Evolutionary conservation across 2,797 vertebrate genomes (phyloP).

Genomic region (Falco berigora): DNA sequence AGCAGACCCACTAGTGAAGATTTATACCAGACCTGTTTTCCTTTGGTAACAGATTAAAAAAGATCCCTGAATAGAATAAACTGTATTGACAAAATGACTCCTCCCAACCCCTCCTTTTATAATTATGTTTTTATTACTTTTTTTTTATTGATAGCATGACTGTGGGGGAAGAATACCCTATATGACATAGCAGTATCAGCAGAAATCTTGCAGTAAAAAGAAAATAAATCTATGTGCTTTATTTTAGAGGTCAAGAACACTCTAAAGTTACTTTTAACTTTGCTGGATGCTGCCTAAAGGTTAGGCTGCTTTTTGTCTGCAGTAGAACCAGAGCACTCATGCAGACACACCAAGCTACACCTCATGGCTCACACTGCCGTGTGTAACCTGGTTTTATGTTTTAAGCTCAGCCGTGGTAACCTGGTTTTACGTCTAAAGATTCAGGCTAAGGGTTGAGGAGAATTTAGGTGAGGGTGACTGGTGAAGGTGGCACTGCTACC

Average conservation of each 20-base stretch:
- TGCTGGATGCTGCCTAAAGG: background rate
- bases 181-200: background rate
- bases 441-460: background rate
- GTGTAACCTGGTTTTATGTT: background rate
- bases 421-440: background rate
- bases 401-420: background rate
- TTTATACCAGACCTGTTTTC: background rate
- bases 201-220: background rate
- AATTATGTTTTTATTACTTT: background rate
- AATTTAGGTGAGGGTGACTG: background rate
- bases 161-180: background rate
- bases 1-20: background rate
- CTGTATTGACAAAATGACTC: background rate
- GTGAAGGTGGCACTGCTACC: background rate
- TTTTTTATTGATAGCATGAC: background rate
- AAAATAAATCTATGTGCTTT: background rate
- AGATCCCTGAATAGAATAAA: background rate
- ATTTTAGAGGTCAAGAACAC: background rate
- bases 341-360: background rate
- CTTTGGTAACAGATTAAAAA: background rate
- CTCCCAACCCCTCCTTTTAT: background rate
- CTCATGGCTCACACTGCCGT: fast-evolving
- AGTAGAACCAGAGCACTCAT: background rate
- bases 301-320: background rate
- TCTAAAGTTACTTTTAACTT: background rate